Percentiles rank a stretch among this genome's conserved stretches.
Evolutionary conservation across 1,140 invertebrate species (phyloP).

Genomic region (Sycophila sp.): DNA sequence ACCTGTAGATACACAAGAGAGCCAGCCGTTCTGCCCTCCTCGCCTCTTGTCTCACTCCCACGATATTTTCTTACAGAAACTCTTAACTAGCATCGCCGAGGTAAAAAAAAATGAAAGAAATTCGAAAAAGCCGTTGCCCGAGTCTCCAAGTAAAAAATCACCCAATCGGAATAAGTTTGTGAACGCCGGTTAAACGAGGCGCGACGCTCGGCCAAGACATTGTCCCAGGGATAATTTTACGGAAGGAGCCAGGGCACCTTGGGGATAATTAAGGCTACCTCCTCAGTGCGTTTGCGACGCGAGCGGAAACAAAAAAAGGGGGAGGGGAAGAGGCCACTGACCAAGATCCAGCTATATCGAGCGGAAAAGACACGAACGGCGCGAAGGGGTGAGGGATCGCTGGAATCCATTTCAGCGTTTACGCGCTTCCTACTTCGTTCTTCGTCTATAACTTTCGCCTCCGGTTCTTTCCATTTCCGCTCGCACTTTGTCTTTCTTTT

Average conservation of each 20-base stretch:
- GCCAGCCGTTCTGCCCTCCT: not conserved
- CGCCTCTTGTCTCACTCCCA: no score
- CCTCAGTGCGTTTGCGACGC: constrained; percentile 16
- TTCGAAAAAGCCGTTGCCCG: not conserved
- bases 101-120: not conserved
- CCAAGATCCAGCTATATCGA: constrained; percentile 34
- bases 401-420: constrained; percentile 19
- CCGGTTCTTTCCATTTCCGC: not conserved
- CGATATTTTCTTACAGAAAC: not conserved
- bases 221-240: not conserved
- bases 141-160: not conserved
- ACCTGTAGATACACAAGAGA: constrained; percentile 39
- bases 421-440: constrained; percentile 28
- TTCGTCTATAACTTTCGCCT: not conserved
- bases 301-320: not conserved
- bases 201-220: not conserved
- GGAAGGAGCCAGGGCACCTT: not conserved
- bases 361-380: constrained; percentile 16
- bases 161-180: not conserved
- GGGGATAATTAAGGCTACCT: constrained; percentile 17
- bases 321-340: constrained; percentile 18
- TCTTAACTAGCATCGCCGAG: not conserved
- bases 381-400: not conserved
- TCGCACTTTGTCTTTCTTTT: not conserved
- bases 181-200: no score